Evolutionary conservation across 2,113 vertebrate genomes (phyloP).

Genomic region (Synchiropus splendidus): DNA sequence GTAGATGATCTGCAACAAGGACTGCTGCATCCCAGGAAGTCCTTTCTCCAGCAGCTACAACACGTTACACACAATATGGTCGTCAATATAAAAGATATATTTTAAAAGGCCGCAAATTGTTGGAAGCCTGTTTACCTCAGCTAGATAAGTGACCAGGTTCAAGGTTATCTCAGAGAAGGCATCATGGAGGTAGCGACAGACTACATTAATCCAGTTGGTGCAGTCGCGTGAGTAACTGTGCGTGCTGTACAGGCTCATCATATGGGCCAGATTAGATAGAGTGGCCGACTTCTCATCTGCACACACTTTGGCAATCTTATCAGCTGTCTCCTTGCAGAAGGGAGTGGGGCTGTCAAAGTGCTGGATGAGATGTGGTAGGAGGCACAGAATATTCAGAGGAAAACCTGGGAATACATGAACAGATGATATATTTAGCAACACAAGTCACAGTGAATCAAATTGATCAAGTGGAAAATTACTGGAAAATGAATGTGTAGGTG

Average conservation of each 20-base stretch:
- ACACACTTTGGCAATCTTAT: constrained; percentile 92
- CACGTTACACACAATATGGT: constrained; percentile 1
- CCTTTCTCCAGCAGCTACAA: constrained; percentile 90
- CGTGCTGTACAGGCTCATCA: constrained; percentile 97
- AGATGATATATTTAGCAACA: too few relatives aligned
- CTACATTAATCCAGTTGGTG: constrained; percentile 96
- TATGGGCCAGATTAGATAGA: constrained; percentile 91
- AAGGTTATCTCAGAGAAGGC: constrained; percentile 90
- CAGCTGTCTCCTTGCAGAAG: constrained; percentile 97
- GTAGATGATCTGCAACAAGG: constrained; percentile 90
- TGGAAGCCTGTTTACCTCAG: constrained; percentile 72
- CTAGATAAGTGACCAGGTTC: constrained; percentile 89
- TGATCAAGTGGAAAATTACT: too few relatives aligned
- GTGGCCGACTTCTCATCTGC: constrained; percentile 88
- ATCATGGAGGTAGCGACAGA: constrained; percentile 93
- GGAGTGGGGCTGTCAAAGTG: constrained; percentile 97
- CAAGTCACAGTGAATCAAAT: too few relatives aligned
- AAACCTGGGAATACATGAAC: constrained; percentile 70
- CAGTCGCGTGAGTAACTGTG: constrained; percentile 96
- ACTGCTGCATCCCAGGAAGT: constrained; percentile 92
- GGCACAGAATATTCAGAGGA: constrained; percentile 94
- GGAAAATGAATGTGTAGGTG: too few relatives aligned
- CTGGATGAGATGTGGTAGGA: constrained; percentile 95
- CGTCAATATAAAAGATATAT: not conserved
- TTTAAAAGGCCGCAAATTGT: too few relatives aligned